A percentile compares a stretch with the other conserved stretches of the same genome.
These are phyloP conservation scores for Piprites chloris DNA, from an alignment of 2,113 vertebrate genomes.

Conservation along the genomic window DNA sequence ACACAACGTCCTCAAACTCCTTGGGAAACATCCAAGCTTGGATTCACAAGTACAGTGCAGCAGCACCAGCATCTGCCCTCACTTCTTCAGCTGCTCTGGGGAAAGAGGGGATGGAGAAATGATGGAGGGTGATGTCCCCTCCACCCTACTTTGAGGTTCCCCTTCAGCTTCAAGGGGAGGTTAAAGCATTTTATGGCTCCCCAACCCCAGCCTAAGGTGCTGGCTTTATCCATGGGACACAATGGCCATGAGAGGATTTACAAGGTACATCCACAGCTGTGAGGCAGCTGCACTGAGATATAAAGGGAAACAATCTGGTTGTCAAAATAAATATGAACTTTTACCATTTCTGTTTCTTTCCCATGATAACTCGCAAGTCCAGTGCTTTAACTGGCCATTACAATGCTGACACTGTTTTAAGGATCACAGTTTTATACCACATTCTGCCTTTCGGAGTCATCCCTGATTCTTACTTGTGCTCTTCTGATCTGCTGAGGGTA, in stretches of 20 bases:
- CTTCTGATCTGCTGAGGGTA: not conserved
- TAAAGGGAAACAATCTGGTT: fast-evolving
- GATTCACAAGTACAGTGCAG: not conserved
- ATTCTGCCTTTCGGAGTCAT: not conserved
- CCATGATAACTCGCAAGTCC: not conserved
- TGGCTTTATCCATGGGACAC: not conserved
- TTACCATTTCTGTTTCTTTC: not conserved
- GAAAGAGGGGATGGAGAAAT: not conserved
- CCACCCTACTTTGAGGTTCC: not conserved
- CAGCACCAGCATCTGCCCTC: not conserved
- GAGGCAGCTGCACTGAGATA: not conserved
- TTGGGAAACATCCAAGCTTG: not conserved
- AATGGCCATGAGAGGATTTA: not conserved
- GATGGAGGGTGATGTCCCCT: fast-evolving
- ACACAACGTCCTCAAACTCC: not conserved
- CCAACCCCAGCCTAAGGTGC: not conserved
- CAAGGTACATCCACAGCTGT: not conserved
- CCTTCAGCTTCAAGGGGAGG: not conserved
- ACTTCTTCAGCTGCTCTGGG: not conserved
- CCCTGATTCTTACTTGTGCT: not conserved
- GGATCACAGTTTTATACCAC: not conserved
- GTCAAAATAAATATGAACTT: not conserved
- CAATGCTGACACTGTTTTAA: not conserved
- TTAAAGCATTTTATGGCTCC: not conserved
- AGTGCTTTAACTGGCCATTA: not conserved